Evolutionary conservation across 2,797 vertebrate genomes (phyloP).

Genomic region (Muraenolepis orangiensis): DNA sequence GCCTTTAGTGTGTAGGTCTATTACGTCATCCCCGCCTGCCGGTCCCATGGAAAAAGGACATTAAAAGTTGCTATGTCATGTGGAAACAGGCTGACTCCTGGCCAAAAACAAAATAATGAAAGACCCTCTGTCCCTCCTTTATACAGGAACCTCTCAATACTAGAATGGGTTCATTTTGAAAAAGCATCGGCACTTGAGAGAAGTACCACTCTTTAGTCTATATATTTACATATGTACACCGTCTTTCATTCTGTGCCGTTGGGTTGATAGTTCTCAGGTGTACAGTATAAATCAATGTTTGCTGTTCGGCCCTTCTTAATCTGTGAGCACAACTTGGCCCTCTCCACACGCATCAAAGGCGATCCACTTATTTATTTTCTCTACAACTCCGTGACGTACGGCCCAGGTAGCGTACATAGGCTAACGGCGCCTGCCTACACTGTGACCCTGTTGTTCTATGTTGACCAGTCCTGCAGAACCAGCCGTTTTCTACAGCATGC

Average conservation of each 20-base stretch:
- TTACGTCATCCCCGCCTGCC: conserved; percentile 16
- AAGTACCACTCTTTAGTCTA: background rate
- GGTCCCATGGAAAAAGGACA: conserved; percentile 35
- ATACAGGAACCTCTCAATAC: background rate
- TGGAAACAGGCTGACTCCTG: conserved; percentile 38
- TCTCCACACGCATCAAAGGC: background rate
- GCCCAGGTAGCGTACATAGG: background rate
- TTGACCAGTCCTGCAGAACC: background rate
- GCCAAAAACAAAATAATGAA: conserved; percentile 34
- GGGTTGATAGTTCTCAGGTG: background rate
- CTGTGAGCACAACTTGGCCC: background rate
- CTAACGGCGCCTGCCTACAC: background rate
- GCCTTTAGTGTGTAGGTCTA: conserved; percentile 4
- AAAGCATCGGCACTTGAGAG: background rate
- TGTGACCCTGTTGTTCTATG: background rate
- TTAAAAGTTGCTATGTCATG: conserved; percentile 28
- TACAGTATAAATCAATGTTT: background rate
- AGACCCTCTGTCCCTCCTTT: conserved; percentile 36
- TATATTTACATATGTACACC: background rate
- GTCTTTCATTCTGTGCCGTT: background rate
- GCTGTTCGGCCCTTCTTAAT: background rate
- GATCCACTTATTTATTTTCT: background rate
- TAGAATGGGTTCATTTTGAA: background rate
- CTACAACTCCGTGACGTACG: background rate
- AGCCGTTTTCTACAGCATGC: background rate